Evolutionary conservation across 2,888 invertebrate species (phyloP).

Genomic region (Rhagium mordax): DNA sequence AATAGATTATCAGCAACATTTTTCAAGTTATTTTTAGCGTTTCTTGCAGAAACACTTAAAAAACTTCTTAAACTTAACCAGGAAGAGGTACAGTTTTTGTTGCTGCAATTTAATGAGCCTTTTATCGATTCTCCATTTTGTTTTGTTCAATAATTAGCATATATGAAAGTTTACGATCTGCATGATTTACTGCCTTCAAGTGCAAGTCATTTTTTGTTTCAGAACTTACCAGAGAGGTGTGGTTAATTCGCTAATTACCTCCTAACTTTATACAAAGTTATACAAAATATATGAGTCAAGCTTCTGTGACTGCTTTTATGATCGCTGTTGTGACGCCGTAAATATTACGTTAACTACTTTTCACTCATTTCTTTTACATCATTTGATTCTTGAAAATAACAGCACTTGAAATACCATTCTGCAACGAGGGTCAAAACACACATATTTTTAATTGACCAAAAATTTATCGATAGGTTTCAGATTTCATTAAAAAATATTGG

Average conservation of each 20-base stretch:
- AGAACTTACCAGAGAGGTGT: slow-evolving; percentile 46
- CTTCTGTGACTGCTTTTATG: not conserved
- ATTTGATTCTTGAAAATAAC: not conserved
- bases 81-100: slow-evolving; percentile 24
- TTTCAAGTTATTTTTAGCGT: slow-evolving; percentile 3
- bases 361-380: not conserved
- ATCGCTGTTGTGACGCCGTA: not conserved
- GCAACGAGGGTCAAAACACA: too few relatives aligned
- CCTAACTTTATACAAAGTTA: slow-evolving; percentile 26
- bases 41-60: not conserved
- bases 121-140: slow-evolving; percentile 33
- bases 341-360: slow-evolving; percentile 2
- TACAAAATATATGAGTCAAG: slow-evolving; percentile 13
- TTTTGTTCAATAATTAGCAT: slow-evolving; percentile 33
- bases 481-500: too few relatives aligned
- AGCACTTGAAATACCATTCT: too few relatives aligned
- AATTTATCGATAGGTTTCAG: too few relatives aligned
- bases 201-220: slow-evolving; percentile 39
- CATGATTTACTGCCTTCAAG: slow-evolving; percentile 32
- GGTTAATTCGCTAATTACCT: slow-evolving; percentile 41
- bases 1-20: not conserved
- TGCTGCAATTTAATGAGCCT: slow-evolving; percentile 26
- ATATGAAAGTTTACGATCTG: slow-evolving; percentile 32
- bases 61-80: slow-evolving; percentile 12
- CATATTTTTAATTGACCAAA: too few relatives aligned